Percentiles rank a stretch among this genome's conserved stretches.
These are phyloP conservation scores for Cydia strobilella DNA, from an alignment of 1,140 invertebrate genomes.

Conservation along the genomic window DNA sequence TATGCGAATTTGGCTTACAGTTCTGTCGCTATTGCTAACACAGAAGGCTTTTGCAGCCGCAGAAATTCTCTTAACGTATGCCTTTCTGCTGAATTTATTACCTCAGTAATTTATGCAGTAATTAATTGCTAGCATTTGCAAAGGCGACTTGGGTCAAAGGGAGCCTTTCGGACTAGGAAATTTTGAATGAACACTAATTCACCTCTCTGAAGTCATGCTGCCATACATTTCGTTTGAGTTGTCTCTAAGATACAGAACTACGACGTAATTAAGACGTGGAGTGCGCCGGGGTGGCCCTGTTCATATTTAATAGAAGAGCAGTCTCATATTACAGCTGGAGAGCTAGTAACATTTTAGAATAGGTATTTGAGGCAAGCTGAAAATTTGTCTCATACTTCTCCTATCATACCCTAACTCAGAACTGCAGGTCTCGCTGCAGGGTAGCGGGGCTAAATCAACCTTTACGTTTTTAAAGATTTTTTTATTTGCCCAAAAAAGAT, in stretches of 20 bases:
- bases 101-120: constrained; percentile 14
- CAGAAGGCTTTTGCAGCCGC: not conserved
- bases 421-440: no score
- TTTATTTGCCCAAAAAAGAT: no score
- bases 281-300: not conserved
- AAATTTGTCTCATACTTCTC: no score
- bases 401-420: no score
- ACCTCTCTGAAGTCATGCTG: constrained; percentile 1
- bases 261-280: constrained; percentile 13
- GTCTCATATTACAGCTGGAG: not conserved
- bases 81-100: constrained; percentile 16
- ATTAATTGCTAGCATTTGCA: constrained; percentile 21
- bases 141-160: constrained; percentile 15
- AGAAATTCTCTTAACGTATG: constrained; percentile 2
- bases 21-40: not conserved
- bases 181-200: constrained; percentile 15
- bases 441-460: no score
- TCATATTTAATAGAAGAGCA: not conserved
- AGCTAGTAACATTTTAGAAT: no score
- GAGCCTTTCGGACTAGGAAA: constrained; percentile 7
- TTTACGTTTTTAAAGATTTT: no score
- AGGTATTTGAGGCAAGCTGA: no score
- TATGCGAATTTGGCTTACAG: not conserved
- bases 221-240: constrained; percentile 16
- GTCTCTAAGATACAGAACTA: not conserved